phyloP scores from a whole-genome alignment of 2,797 vertebrate species.

The Heliangelus exortis region DNA sequence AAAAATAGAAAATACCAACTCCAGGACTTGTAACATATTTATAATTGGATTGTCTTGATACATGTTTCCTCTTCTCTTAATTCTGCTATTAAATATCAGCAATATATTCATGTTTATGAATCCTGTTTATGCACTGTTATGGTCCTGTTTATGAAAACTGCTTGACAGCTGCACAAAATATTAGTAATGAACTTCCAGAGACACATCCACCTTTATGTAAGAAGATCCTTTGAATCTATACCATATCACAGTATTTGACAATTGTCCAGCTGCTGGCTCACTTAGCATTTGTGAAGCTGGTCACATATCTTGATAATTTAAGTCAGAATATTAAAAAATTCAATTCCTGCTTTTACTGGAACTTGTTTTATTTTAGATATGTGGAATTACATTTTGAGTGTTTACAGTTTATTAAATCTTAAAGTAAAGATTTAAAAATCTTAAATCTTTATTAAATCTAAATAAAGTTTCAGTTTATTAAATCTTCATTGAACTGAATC shows the following conservation, averaged over 20 bases:
- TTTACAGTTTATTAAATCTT: background rate
- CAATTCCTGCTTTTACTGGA: conserved; percentile 41
- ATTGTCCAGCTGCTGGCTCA: conserved; percentile 28
- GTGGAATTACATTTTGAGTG: background rate
- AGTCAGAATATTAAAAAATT: conserved; percentile 44
- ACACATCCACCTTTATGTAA: background rate
- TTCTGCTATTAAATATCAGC: conserved; percentile 48
- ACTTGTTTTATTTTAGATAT: conserved; percentile 27
- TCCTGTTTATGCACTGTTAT: too few relatives aligned
- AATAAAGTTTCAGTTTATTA: background rate
- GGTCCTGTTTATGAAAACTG: conserved; percentile 35
- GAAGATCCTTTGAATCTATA: conserved; percentile 53
- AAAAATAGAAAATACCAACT: background rate
- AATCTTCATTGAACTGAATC: background rate
- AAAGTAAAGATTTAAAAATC: too few relatives aligned
- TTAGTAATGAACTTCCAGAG: conserved; percentile 58
- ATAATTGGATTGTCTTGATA: conserved; percentile 38
- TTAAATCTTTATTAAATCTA: too few relatives aligned
- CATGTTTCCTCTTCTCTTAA: conserved; percentile 43
- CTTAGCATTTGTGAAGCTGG: conserved; percentile 22
- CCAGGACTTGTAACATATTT: conserved; percentile 37
- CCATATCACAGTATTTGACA: conserved; percentile 3
- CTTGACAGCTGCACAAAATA: conserved; percentile 50
- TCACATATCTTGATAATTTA: conserved; percentile 47
- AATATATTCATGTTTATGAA: background rate